These are phyloP conservation scores for Himalopsyche japonica DNA, from an alignment of 2,888 invertebrate genomes.

Conservation along the genomic window DNA sequence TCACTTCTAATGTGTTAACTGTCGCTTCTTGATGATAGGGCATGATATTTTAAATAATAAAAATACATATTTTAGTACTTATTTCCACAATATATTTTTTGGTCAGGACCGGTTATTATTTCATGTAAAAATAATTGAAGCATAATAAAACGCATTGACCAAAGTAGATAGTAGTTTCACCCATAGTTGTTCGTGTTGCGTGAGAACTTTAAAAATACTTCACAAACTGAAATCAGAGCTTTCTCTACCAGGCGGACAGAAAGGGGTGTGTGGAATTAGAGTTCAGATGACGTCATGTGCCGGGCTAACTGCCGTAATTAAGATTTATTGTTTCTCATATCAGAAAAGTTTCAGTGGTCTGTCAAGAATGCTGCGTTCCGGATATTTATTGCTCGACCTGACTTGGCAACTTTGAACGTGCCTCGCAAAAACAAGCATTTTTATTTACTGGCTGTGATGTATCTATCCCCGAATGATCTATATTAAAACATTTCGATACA, in stretches of 20 bases:
- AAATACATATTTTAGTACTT: too few relatives aligned
- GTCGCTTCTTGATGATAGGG: too few relatives aligned
- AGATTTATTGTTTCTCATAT: conserved; percentile 39
- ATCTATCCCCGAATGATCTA: too few relatives aligned
- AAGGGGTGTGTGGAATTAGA: conserved; percentile 1
- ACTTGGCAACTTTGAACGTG: conserved; percentile 15
- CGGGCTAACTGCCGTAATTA: conserved; percentile 36
- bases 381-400: conserved; percentile 33
- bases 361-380: conserved; percentile 29
- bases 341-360: conserved; percentile 37
- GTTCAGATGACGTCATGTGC: conserved; percentile 27
- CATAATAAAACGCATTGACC: too few relatives aligned
- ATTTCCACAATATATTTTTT: too few relatives aligned
- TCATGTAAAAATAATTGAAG: too few relatives aligned
- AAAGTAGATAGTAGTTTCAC: too few relatives aligned
- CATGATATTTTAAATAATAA: too few relatives aligned
- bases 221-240: neutral
- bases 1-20: too few relatives aligned
- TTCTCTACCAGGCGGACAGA: neutral
- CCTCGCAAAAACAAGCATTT: neutral
- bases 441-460: too few relatives aligned
- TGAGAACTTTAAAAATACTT: neutral
- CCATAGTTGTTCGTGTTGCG: neutral
- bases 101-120: too few relatives aligned
- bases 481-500: too few relatives aligned